phyloP scores from a whole-genome alignment of 2,113 vertebrate genomes.

The Psilopsiagon aymara region DNA sequence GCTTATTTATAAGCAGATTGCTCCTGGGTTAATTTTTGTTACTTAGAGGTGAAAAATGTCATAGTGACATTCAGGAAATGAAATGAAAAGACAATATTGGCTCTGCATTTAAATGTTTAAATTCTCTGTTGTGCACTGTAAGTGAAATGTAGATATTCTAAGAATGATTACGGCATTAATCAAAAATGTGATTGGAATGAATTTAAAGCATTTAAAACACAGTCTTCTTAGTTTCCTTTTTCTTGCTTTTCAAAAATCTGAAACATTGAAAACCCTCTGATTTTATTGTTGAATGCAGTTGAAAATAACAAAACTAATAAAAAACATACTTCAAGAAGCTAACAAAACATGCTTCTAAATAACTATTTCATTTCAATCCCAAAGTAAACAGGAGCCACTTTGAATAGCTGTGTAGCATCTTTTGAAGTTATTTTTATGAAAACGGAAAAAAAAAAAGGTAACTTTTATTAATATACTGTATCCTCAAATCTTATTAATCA shows the following conservation, averaged over 20 bases:
- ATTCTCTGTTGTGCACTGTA: neutral
- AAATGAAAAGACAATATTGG: neutral
- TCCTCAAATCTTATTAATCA: neutral
- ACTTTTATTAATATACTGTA: neutral
- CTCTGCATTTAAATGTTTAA: slow-evolving; percentile 32
- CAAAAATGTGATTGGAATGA: neutral
- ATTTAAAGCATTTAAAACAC: neutral
- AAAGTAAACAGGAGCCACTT: neutral
- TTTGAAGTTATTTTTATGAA: neutral
- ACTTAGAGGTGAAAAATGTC: slow-evolving; percentile 40
- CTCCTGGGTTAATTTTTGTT: slow-evolving; percentile 23
- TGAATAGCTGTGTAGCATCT: neutral
- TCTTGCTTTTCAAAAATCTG: neutral
- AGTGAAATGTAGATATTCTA: neutral
- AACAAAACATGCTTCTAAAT: neutral
- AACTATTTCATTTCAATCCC: neutral
- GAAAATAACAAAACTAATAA: neutral
- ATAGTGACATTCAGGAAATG: neutral
- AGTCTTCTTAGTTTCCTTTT: neutral
- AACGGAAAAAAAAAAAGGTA: neutral
- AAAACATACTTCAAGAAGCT: neutral
- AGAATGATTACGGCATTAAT: neutral
- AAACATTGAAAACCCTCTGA: neutral
- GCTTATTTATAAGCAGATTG: slow-evolving; percentile 28
- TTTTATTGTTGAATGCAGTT: neutral